phyloP scores from a whole-genome alignment of 2,113 vertebrate species.

The Neogale vison region DNA sequence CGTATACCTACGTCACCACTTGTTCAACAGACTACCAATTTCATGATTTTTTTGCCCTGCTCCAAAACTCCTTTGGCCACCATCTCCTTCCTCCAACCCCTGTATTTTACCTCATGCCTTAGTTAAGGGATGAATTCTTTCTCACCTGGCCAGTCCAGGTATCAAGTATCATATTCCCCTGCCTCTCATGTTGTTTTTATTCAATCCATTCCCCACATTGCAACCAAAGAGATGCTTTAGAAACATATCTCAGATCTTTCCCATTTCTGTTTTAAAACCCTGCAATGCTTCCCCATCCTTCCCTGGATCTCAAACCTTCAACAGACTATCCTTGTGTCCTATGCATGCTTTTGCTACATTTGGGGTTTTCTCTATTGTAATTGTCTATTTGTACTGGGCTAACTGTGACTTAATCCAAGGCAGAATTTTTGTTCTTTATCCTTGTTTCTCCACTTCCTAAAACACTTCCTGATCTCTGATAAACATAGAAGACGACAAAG shows the following conservation, averaged over 20 bases:
- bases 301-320: neutral
- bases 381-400: neutral
- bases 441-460: neutral
- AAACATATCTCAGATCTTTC: neutral
- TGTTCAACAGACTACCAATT: neutral
- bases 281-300: neutral
- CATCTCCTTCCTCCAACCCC: neutral
- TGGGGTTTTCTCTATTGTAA: neutral
- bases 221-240: neutral
- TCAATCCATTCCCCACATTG: neutral
- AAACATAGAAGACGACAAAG: neutral
- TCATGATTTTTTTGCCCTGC: neutral
- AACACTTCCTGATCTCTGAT: neutral
- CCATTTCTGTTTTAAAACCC: neutral
- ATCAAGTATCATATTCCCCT: rapidly evolving
- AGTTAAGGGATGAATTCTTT: neutral
- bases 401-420: neutral
- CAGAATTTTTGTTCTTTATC: neutral
- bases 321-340: neutral
- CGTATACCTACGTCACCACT: rapidly evolving
- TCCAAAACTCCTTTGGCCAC: neutral
- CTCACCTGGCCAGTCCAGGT: neutral
- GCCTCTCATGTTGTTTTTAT: neutral
- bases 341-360: neutral
- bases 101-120: neutral